These are phyloP conservation scores for Irena cyanogastra DNA, from an alignment of 2,113 vertebrate species.

Conservation along the genomic window DNA sequence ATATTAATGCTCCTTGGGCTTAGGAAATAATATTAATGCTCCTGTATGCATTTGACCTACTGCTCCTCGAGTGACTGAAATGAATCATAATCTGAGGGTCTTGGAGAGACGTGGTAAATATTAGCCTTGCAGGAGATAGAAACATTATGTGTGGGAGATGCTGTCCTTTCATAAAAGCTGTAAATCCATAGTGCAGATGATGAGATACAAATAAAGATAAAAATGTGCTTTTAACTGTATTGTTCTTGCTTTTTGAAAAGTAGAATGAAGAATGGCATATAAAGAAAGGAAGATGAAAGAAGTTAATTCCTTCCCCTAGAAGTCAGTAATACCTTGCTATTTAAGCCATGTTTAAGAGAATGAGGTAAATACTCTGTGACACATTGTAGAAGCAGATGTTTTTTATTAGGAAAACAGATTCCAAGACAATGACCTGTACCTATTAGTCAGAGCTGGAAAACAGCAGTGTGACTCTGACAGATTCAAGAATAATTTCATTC, in stretches of 20 bases:
- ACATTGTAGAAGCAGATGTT: not conserved
- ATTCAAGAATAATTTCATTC: not conserved
- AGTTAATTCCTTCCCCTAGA: not conserved
- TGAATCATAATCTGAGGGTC: not conserved
- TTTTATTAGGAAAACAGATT: not conserved
- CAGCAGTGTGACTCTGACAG: not conserved
- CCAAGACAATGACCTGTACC: not conserved
- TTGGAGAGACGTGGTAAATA: not conserved
- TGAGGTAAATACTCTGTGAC: not conserved
- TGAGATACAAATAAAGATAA: not conserved
- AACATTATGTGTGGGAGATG: not conserved
- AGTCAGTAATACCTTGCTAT: not conserved
- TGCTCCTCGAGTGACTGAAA: not conserved
- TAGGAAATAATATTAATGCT: not conserved
- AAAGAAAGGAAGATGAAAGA: not conserved
- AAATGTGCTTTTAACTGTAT: not conserved
- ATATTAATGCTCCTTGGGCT: not conserved
- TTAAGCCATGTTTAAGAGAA: not conserved
- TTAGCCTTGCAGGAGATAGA: not conserved
- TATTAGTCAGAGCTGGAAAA: not conserved
- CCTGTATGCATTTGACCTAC: not conserved
- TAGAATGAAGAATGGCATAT: not conserved
- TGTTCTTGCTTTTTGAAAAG: not conserved
- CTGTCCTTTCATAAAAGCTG: not conserved
- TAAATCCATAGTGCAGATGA: not conserved